Percentiles rank a stretch among this genome's conserved stretches.
These are phyloP conservation scores for Rhinichthys klamathensis DNA, from an alignment of 2,113 vertebrate genomes.

Conservation along the genomic window DNA sequence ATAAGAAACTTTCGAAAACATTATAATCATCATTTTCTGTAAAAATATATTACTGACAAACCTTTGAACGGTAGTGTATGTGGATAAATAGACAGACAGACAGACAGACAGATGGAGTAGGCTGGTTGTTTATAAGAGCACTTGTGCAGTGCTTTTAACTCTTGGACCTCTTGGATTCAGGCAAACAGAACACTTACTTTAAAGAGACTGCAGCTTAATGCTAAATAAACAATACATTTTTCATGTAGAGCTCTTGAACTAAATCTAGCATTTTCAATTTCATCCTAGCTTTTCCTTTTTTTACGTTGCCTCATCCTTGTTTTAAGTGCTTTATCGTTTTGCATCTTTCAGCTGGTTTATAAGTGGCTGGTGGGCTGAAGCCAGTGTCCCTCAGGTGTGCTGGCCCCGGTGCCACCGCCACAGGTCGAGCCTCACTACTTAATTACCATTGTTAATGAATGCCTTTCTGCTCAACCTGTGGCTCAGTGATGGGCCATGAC, in stretches of 20 bases:
- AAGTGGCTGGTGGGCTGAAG: conserved; percentile 9
- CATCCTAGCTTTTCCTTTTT: background rate
- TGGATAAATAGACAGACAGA: too few relatives aligned
- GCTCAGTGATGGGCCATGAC: conserved; percentile 40
- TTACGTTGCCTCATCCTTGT: background rate
- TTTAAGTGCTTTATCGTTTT: conserved; percentile 10
- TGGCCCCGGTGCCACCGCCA: conserved; percentile 49
- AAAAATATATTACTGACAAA: too few relatives aligned
- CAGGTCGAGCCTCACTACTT: conserved; percentile 44
- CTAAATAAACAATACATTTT: conserved; percentile 20
- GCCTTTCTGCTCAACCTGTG: conserved; percentile 49
- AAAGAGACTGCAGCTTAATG: conserved; percentile 15
- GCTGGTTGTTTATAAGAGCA: background rate
- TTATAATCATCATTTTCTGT: too few relatives aligned
- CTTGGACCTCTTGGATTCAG: background rate
- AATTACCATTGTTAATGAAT: conserved; percentile 66
- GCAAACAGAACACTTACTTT: conserved; percentile 16
- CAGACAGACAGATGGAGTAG: background rate
- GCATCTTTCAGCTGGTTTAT: conserved; percentile 10
- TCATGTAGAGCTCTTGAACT: conserved; percentile 8
- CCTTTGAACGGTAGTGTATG: too few relatives aligned
- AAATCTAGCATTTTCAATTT: conserved; percentile 21
- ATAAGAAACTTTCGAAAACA: too few relatives aligned
- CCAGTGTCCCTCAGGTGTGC: conserved; percentile 29
- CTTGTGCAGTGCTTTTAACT: conserved; percentile 20